A percentile compares a stretch with the other conserved stretches of the same genome.
These are phyloP conservation scores for Cataglyphis altisquamis DNA, from an alignment of 2,888 invertebrate species.

Conservation along the genomic window DNA sequence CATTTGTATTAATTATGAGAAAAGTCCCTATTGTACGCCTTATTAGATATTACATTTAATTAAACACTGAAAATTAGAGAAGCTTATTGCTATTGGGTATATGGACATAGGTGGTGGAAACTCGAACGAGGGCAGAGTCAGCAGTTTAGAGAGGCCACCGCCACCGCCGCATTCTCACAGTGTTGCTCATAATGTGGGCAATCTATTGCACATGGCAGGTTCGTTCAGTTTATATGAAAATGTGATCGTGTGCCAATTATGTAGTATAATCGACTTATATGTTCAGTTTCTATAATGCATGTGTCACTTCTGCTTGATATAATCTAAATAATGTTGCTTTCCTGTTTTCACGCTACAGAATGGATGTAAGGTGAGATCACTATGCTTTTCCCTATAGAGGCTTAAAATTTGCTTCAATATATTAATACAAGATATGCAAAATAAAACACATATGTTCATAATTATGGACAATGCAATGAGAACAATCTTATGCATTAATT, in stretches of 20 bases:
- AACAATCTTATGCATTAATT: neutral
- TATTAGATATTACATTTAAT: slow-evolving; percentile 24
- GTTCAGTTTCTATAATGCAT: slow-evolving; percentile 65
- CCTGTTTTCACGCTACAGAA: slow-evolving; percentile 83
- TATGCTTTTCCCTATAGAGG: slow-evolving; percentile 54
- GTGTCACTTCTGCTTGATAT: slow-evolving; percentile 64
- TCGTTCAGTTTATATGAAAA: slow-evolving; percentile 79
- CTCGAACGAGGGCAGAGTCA: slow-evolving; percentile 87
- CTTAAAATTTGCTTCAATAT: neutral
- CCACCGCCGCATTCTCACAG: slow-evolving; percentile 90
- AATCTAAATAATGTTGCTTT: slow-evolving; percentile 69
- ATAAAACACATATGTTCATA: neutral
- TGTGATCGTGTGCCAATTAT: slow-evolving; percentile 57
- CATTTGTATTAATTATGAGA: neutral
- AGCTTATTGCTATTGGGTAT: slow-evolving; percentile 68
- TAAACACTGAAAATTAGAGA: slow-evolving; percentile 11
- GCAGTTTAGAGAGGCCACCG: slow-evolving; percentile 90
- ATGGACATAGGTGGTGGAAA: slow-evolving; percentile 86
- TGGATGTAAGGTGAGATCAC: slow-evolving; percentile 86
- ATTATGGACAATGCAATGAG: neutral
- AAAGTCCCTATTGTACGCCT: slow-evolving; percentile 26
- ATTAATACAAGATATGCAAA: neutral
- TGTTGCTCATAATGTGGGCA: slow-evolving; percentile 89
- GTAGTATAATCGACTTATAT: slow-evolving; percentile 59
- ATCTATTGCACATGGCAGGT: slow-evolving; percentile 95